Conservation (phyloP, 2,888 invertebrate species). For the Graphium colonna region DNA sequence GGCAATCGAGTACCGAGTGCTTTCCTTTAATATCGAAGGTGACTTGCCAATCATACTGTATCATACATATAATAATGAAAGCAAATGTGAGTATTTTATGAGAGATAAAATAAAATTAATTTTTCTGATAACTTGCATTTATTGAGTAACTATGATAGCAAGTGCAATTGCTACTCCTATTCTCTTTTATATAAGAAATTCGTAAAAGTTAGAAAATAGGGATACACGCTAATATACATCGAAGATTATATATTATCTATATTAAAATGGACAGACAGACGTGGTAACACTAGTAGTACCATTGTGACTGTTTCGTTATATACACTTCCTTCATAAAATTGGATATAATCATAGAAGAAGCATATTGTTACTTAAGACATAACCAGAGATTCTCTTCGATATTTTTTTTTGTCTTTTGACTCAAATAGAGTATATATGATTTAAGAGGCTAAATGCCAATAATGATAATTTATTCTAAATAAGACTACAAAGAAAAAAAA, state of each 20-base stretch:
- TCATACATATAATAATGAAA: too few species aligned
- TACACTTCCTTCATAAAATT: neutral
- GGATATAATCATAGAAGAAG: neutral
- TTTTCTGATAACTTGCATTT: conserved; percentile 34
- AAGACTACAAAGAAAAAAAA: neutral
- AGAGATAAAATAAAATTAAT: neutral
- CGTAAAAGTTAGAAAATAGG: conserved; percentile 22
- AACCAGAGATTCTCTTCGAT: neutral
- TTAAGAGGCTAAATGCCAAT: neutral
- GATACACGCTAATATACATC: conserved; percentile 18
- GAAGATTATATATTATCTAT: conserved; percentile 8
- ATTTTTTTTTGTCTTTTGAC: neutral
- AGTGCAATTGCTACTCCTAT: conserved; percentile 25
- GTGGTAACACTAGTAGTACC: conserved; percentile 21
- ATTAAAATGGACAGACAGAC: conserved; percentile 24
- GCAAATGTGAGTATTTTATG: too few species aligned
- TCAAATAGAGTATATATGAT: neutral
- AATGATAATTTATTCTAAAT: neutral
- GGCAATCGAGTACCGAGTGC: too few species aligned
- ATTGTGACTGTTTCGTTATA: conserved; percentile 4
- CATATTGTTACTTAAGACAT: neutral
- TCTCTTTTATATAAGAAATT: conserved; percentile 27
- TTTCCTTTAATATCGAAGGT: too few species aligned
- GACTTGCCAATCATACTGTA: too few species aligned
- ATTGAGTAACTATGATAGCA: conserved; percentile 37